These are phyloP conservation scores for Papilio protenor DNA, from an alignment of 2,888 invertebrate genomes.

Conservation along the genomic window DNA sequence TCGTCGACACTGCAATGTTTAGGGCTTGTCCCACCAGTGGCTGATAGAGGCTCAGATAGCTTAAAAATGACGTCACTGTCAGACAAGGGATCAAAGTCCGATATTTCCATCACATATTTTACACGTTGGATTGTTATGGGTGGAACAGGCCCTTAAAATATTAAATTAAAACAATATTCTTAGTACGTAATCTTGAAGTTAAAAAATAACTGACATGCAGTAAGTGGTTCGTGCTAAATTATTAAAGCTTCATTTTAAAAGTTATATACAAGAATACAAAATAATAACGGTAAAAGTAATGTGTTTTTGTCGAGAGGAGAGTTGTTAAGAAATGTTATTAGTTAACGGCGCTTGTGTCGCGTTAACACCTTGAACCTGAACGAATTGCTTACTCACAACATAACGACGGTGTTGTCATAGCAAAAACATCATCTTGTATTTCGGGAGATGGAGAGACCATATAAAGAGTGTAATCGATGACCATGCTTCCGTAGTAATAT, in stretches of 20 bases:
- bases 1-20: background rate
- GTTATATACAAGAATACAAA: constrained; percentile 8
- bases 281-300: constrained; percentile 27
- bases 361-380: constrained; percentile 51
- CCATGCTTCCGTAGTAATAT: background rate
- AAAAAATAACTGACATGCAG: background rate
- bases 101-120: too few species aligned
- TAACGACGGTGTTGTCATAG: background rate
- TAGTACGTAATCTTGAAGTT: background rate
- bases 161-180: background rate
- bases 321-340: constrained; percentile 39
- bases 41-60: too few species aligned
- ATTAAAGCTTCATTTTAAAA: constrained; percentile 20
- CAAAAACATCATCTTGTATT: constrained; percentile 12
- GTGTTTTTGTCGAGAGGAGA: constrained; percentile 10
- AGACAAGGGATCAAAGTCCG: too few species aligned
- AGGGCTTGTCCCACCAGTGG: too few species aligned
- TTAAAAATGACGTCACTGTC: too few species aligned
- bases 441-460: background rate
- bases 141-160: too few species aligned
- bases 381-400: constrained; percentile 40
- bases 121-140: too few species aligned
- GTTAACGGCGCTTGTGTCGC: constrained; percentile 45
- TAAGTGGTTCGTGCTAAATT: constrained; percentile 37
- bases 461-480: background rate